Conservation (phyloP, 2,888 invertebrate genomes). For the Hypselothyrea guttata region DNA sequence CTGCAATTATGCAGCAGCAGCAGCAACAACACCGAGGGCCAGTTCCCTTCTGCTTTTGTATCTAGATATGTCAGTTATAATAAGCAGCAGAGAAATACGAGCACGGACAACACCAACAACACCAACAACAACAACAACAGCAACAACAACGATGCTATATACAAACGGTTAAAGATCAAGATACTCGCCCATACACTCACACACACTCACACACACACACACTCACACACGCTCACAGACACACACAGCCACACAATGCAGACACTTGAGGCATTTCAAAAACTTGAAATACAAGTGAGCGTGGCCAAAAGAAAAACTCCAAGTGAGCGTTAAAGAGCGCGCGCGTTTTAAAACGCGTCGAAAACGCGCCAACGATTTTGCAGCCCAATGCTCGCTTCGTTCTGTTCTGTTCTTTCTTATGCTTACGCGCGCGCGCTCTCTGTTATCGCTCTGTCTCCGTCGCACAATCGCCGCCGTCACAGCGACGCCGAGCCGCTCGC, state of each 20-base stretch:
- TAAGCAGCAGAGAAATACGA: slow-evolving; percentile 69
- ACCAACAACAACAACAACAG: slow-evolving; percentile 5
- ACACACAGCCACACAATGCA: slow-evolving; percentile 23
- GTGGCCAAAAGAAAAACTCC: slow-evolving; percentile 28
- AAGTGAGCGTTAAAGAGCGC: slow-evolving; percentile 19
- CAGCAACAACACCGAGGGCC: slow-evolving; percentile 6
- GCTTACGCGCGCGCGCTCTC: not conserved
- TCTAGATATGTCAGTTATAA: slow-evolving; percentile 73
- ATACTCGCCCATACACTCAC: slow-evolving; percentile 30
- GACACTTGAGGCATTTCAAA: slow-evolving; percentile 32
- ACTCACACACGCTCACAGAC: slow-evolving; percentile 23
- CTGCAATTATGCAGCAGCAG: slow-evolving; percentile 55
- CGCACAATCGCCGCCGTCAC: slow-evolving; percentile 32
- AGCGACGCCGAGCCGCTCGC: slow-evolving; percentile 36
- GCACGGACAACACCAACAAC: slow-evolving; percentile 40
- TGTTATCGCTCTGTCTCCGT: slow-evolving; percentile 14
- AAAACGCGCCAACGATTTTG: slow-evolving; percentile 10
- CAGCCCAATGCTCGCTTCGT: not conserved
- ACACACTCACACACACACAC: slow-evolving; percentile 4
- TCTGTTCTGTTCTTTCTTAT: not conserved
- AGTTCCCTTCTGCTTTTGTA: slow-evolving; percentile 21
- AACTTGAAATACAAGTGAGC: slow-evolving; percentile 69
- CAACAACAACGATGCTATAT: slow-evolving; percentile 42
- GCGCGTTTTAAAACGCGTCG: slow-evolving; percentile 45
- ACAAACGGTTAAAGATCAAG: slow-evolving; percentile 55